These are phyloP conservation scores for Tachysurus vachellii DNA, from an alignment of 2,113 vertebrate genomes.

Conservation along the genomic window DNA sequence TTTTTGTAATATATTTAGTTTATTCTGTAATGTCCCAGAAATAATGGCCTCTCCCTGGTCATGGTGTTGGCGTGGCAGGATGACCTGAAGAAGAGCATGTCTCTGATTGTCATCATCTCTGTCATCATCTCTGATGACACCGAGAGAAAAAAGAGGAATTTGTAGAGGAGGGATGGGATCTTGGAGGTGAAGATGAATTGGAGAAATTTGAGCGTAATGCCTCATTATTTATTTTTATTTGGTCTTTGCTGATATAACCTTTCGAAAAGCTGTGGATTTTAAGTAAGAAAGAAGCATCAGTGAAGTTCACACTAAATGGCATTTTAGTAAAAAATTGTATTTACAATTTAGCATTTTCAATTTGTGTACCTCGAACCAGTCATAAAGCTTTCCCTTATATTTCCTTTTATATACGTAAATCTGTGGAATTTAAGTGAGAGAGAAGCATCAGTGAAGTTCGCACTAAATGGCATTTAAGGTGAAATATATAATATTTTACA, in stretches of 20 bases:
- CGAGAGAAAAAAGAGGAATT: conserved; percentile 58
- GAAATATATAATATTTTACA: background rate
- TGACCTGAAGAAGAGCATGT: no score
- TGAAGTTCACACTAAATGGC: background rate
- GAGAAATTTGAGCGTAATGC: background rate
- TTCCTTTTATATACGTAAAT: no score
- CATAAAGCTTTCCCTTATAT: no score
- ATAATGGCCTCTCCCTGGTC: conserved; percentile 54
- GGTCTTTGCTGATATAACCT: conserved; percentile 40
- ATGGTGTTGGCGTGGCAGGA: no score
- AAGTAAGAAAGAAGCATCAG: background rate
- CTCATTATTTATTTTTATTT: fast-evolving
- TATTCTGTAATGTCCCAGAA: background rate
- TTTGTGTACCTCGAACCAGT: conserved; percentile 63
- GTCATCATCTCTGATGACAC: conserved; percentile 73
- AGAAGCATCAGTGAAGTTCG: background rate
- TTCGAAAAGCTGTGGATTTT: conserved; percentile 66
- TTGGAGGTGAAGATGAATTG: conserved; percentile 15
- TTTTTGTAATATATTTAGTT: background rate
- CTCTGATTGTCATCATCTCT: conserved; percentile 71
- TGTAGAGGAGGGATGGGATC: conserved; percentile 51
- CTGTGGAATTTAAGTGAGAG: conserved; percentile 49
- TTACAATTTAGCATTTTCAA: background rate
- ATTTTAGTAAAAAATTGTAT: background rate
- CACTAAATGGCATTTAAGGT: background rate